phyloP scores from a whole-genome alignment of 1,140 invertebrate genomes.

The Solenopsis fugax region DNA sequence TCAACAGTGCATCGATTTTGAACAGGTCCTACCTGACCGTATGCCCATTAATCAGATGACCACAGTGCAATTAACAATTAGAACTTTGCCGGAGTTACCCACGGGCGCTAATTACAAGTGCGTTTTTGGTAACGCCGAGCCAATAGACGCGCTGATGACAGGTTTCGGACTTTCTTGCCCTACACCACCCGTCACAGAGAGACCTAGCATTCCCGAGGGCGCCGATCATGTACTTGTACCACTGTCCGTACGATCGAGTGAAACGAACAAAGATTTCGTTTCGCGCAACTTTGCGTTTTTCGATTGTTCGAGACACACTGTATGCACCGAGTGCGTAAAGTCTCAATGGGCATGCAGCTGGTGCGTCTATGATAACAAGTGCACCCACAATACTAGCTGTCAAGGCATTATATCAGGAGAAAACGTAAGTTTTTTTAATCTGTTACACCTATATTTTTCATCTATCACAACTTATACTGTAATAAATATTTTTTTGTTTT shows the following conservation, averaged over 20 bases:
- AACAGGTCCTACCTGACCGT: constrained; percentile 95
- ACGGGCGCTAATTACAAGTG: constrained; percentile 97
- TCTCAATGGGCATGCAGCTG: constrained; percentile 97
- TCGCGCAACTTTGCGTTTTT: constrained; percentile 97
- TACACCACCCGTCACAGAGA: constrained; percentile 92
- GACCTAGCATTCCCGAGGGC: constrained; percentile 93
- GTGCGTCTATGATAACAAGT: constrained; percentile 98
- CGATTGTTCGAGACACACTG: constrained; percentile 95
- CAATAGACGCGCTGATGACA: constrained; percentile 94
- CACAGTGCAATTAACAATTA: constrained; percentile 94
- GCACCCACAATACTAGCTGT: constrained; percentile 95
- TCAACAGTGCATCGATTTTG: constrained; percentile 98
- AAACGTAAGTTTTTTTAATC: constrained; percentile 87
- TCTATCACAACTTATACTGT: background rate
- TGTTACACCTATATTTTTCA: background rate
- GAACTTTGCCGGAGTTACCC: constrained; percentile 95
- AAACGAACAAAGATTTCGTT: constrained; percentile 98
- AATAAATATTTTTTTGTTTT: constrained; percentile 47
- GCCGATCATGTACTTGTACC: constrained; percentile 96
- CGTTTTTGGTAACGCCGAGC: constrained; percentile 94
- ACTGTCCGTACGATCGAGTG: constrained; percentile 96
- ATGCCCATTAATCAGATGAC: constrained; percentile 95
- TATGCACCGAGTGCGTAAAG: constrained; percentile 94
- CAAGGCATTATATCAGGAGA: constrained; percentile 94
- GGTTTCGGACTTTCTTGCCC: constrained; percentile 93